phyloP scores from a whole-genome alignment of 2,113 vertebrate genomes.

The Toxotes chatareus region DNA sequence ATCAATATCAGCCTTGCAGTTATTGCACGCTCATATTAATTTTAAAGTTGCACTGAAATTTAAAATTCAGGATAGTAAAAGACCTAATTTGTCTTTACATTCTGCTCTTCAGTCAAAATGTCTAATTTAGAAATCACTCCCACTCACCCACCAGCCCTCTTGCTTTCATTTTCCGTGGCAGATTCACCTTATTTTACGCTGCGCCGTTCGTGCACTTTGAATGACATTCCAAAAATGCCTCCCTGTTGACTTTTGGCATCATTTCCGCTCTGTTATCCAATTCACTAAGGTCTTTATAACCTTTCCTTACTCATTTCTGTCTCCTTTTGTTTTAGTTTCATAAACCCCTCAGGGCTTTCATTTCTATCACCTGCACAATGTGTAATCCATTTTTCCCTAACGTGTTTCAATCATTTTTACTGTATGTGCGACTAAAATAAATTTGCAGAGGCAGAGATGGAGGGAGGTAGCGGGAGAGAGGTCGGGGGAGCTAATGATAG shows the following conservation, averaged over 20 bases:
- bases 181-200: conserved; percentile 6
- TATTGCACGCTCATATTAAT: not conserved
- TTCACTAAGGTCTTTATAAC: conserved; percentile 39
- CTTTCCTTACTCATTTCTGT: conserved; percentile 10
- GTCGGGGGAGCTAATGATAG: conserved; percentile 62
- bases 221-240: conserved; percentile 38
- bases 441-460: conserved; percentile 42
- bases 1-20: not conserved
- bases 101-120: conserved; percentile 9
- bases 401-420: conserved; percentile 37
- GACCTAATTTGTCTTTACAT: not conserved
- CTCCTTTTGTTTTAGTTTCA: conserved; percentile 25
- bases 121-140: conserved; percentile 1
- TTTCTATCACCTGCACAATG: conserved; percentile 31
- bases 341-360: conserved; percentile 26
- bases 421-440: conserved; percentile 44
- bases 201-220: conserved; percentile 5
- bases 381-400: conserved; percentile 32
- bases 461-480: conserved; percentile 33
- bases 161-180: conserved; percentile 3
- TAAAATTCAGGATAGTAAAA: not conserved
- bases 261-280: conserved; percentile 39
- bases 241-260: conserved; percentile 50
- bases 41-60: not conserved
- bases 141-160: not conserved